phyloP scores from a whole-genome alignment of 2,888 invertebrate genomes.

The Patella pellucida region DNA sequence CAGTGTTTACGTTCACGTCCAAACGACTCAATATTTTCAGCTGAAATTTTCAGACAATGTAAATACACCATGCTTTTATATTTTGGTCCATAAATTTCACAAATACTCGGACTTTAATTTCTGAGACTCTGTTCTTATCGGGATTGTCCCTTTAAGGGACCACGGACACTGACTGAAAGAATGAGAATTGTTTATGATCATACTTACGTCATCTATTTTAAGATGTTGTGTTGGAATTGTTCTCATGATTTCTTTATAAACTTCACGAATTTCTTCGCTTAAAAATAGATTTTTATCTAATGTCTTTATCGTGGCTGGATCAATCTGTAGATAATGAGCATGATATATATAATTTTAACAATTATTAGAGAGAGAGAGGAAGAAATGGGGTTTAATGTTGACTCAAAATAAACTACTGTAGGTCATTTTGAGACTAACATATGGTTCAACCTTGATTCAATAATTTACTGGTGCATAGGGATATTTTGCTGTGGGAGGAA shows the following conservation, averaged over 20 bases:
- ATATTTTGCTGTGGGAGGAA: no score
- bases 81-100: no score
- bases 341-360: background rate
- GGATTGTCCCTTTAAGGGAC: no score
- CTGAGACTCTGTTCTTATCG: no score
- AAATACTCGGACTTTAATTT: no score
- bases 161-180: background rate
- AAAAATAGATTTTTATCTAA: conserved; percentile 69
- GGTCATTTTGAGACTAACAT: no score
- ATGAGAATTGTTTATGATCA: background rate
- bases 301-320: conserved; percentile 63
- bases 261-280: conserved; percentile 70
- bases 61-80: no score
- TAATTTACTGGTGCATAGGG: no score
- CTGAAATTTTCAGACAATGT: no score
- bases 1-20: no score
- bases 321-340: conserved; percentile 54
- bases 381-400: background rate
- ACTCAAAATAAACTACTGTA: background rate
- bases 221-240: conserved; percentile 67
- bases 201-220: conserved; percentile 64
- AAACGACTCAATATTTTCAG: no score
- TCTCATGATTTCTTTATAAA: conserved; percentile 70
- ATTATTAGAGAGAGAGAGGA: background rate
- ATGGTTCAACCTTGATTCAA: no score